Evolutionary conservation across 2,797 vertebrate species (phyloP), one percentile per base, ranked within the genome.

Genomic region (Argentina silus): DNA sequence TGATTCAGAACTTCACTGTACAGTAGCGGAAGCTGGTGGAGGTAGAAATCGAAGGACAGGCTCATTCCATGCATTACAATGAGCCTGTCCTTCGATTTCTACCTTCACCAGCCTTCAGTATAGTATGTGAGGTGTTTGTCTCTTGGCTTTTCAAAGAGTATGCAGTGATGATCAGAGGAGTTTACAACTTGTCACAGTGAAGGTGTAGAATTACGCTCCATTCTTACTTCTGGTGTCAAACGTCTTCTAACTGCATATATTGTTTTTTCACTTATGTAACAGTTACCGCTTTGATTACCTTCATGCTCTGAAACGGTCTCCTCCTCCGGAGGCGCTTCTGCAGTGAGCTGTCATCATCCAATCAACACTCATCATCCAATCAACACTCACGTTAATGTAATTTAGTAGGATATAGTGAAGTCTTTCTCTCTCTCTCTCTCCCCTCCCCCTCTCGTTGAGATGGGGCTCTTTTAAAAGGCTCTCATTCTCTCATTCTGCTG

Each of bases 351-450:
- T 76, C 84, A 27, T 83, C 81, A 83, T 82, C 81, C 77, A 88
- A 91, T 91, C 89, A 88, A 92, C 89, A 90, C 84, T 80, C 72
- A 85, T 82, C 81, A 83, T 82, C 81, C 77, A 88, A 91, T 91
- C 89, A 88, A 92, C 89, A 90, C 84, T 80, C 72, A 85, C 81
- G 81, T 85, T 91, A 88, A 92, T 91, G 83, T 89, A 84, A 90
- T 92, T 93, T 89, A 90, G 78, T 74, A 77, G 83, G 82, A 88
- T 87, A 83, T 79, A 82, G 84, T 83, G 85, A 85, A 87, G 74
- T 84, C 86, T 86, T 87, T 88, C 75, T 83, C 65, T 71, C 73
- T 73, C 71, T 81, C 62, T 59, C 79, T 73, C 67, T 65, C 56
- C 77, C 74, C 69, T 67, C 64, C 65, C 43, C 62, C 17, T 67